Evolutionary conservation across 1,140 invertebrate genomes (phyloP).

Genomic region (Drosophila littoralis): DNA sequence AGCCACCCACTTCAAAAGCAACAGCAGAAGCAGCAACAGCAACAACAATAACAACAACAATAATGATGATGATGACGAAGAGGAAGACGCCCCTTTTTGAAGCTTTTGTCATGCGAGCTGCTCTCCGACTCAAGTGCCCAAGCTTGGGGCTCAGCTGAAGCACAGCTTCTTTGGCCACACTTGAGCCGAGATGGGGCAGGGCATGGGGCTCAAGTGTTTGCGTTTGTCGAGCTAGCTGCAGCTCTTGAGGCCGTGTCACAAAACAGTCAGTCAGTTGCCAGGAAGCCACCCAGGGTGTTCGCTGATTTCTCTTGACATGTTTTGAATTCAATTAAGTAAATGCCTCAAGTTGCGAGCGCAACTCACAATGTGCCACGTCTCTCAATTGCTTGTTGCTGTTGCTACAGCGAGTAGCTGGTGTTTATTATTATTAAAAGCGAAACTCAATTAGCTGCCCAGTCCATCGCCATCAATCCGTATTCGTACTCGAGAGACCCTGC

Average conservation of each 20-base stretch:
- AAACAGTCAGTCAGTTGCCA: slow-evolving; percentile 25
- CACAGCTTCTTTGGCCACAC: slow-evolving; percentile 70
- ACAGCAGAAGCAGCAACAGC: not conserved
- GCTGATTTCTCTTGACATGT: slow-evolving; percentile 78
- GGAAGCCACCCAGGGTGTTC: slow-evolving; percentile 66
- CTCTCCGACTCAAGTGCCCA: slow-evolving; percentile 51
- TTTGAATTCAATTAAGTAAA: slow-evolving; percentile 76
- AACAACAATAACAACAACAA: slow-evolving; percentile 25
- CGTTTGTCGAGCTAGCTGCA: slow-evolving; percentile 48
- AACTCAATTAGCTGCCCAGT: slow-evolving; percentile 74
- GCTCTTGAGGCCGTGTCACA: slow-evolving; percentile 48
- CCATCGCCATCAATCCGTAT: not conserved
- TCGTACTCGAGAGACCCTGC: slow-evolving; percentile 4
- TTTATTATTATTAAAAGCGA: slow-evolving; percentile 76
- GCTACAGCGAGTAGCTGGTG: slow-evolving; percentile 24
- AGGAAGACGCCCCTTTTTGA: slow-evolving; percentile 66
- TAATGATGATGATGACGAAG: slow-evolving; percentile 34
- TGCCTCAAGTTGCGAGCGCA: slow-evolving; percentile 43
- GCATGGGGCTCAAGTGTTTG: slow-evolving; percentile 63
- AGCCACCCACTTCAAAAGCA: slow-evolving; percentile 68
- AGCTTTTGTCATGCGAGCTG: slow-evolving; percentile 66
- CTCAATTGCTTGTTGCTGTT: slow-evolving; percentile 25
- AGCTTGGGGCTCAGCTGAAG: slow-evolving; percentile 55
- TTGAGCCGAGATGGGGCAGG: slow-evolving; percentile 23
- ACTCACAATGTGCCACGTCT: slow-evolving; percentile 28